Evolutionary conservation across 2,888 invertebrate genomes (phyloP).

Genomic region (Acanthosepion pharaonis): DNA sequence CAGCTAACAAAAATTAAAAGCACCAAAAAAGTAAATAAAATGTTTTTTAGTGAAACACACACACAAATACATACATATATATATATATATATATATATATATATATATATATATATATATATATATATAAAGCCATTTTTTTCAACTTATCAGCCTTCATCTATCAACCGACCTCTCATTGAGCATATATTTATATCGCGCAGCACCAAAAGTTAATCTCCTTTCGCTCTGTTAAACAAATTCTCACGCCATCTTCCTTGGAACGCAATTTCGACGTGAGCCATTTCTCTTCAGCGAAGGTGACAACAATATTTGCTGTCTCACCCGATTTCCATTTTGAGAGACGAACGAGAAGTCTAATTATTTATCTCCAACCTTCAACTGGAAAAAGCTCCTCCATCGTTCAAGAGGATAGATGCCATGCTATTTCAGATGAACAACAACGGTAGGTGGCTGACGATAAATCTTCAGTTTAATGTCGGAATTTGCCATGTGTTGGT

Average conservation of each 20-base stretch:
- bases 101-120: too few relatives aligned
- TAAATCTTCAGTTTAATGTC: neutral
- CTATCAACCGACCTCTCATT: too few relatives aligned
- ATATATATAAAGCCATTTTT: too few relatives aligned
- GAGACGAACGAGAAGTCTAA: neutral
- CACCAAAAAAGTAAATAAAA: too few relatives aligned
- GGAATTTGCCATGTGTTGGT: too few relatives aligned
- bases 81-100: too few relatives aligned
- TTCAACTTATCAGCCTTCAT: too few relatives aligned
- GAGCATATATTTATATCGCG: too few relatives aligned
- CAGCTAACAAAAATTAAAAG: too few relatives aligned
- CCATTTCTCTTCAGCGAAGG: neutral
- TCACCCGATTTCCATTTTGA: neutral
- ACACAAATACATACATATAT: too few relatives aligned
- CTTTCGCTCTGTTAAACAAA: neutral
- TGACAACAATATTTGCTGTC: conserved; percentile 33
- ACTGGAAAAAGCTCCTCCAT: neutral
- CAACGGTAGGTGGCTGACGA: neutral
- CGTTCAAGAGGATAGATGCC: neutral
- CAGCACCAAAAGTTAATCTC: neutral
- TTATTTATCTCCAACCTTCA: neutral
- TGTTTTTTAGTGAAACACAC: too few relatives aligned
- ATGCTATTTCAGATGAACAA: neutral
- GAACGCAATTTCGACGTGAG: neutral
- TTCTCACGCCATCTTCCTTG: neutral